phyloP scores from a whole-genome alignment of 1,140 invertebrate genomes.

The Aradophagus sp. region DNA sequence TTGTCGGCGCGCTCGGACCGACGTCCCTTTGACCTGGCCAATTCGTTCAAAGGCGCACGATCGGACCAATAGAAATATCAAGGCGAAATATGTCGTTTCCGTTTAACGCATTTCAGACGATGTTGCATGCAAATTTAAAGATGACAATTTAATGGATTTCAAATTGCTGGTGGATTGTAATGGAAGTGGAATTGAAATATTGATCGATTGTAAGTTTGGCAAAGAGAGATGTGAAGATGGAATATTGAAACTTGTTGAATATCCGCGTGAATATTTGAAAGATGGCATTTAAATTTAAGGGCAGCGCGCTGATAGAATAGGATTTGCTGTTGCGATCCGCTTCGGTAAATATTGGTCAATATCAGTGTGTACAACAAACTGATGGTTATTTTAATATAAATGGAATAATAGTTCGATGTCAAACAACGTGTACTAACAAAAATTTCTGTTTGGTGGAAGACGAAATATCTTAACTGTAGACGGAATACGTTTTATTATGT shows the following conservation, averaged over 20 bases:
- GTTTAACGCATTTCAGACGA: slow-evolving; percentile 1
- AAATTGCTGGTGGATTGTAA: slow-evolving; percentile 19
- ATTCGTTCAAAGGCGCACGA: slow-evolving; percentile 13
- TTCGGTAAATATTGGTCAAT: too few species aligned
- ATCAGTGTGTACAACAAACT: too few species aligned
- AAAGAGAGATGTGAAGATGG: slow-evolving; percentile 14
- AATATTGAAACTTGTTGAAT: slow-evolving; percentile 44
- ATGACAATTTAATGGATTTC: slow-evolving; percentile 30
- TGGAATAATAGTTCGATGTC: too few species aligned
- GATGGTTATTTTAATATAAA: too few species aligned
- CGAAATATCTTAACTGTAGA: too few species aligned
- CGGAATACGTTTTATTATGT: too few species aligned
- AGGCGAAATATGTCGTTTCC: too few species aligned
- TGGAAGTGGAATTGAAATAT: slow-evolving; percentile 25
- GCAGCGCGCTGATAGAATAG: too few species aligned
- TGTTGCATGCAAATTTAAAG: slow-evolving; percentile 3
- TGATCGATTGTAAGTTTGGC: slow-evolving; percentile 19
- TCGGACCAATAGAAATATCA: slow-evolving; percentile 28
- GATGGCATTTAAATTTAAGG: neutral
- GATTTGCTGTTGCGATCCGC: too few species aligned
- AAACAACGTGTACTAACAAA: too few species aligned
- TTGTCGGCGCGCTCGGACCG: slow-evolving; percentile 15
- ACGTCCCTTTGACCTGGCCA: slow-evolving; percentile 8
- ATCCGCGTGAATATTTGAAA: slow-evolving; percentile 1
- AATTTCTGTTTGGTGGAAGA: too few species aligned